Conservation (phyloP, 2,888 invertebrate genomes). For the Holacanthella duospinosa region DNA sequence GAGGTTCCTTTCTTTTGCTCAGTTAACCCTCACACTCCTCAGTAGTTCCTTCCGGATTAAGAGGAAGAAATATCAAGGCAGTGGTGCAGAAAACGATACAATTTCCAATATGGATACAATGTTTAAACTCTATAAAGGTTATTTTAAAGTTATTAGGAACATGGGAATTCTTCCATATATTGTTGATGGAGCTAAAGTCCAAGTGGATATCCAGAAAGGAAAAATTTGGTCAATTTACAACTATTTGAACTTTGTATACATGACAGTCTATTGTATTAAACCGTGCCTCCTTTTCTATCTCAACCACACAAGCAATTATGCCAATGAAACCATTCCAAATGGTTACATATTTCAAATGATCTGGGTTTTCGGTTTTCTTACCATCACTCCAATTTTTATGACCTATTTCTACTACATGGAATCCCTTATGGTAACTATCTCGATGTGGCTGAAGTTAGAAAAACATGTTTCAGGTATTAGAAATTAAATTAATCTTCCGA, state of each 20-base stretch:
- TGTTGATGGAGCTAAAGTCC: neutral
- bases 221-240: neutral
- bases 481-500: neutral
- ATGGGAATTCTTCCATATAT: neutral
- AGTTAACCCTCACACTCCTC: too few relatives aligned
- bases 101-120: neutral
- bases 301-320: neutral
- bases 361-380: slow-evolving; percentile 1
- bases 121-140: neutral
- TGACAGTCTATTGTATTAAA: neutral
- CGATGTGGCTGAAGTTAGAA: slow-evolving; percentile 3
- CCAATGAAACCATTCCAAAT: neutral
- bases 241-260: neutral
- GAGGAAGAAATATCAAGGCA: too few relatives aligned
- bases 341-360: slow-evolving; percentile 1
- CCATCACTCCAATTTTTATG: neutral
- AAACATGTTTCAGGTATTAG: neutral
- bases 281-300: neutral
- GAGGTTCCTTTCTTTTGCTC: too few relatives aligned
- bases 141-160: neutral
- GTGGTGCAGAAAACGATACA: too few relatives aligned
- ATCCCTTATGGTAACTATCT: neutral
- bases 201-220: neutral
- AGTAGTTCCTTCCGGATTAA: too few relatives aligned
- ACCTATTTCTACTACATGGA: neutral